Evolutionary conservation across 2,888 invertebrate species (phyloP).

Genomic region (Trissolcus brochymenae): DNA sequence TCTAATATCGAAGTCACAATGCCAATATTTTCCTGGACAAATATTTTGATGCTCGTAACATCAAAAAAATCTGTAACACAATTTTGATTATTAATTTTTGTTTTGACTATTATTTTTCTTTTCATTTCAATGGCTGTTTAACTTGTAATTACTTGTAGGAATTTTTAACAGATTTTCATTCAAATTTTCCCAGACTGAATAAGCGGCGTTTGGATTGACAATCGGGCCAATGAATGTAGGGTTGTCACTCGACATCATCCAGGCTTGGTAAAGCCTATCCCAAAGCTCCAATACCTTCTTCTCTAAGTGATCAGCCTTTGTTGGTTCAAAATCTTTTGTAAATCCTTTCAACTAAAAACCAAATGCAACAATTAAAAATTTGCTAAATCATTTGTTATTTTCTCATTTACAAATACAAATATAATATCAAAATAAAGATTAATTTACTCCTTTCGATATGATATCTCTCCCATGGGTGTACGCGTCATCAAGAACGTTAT

Average conservation of each 20-base stretch:
- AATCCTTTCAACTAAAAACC: slow-evolving; percentile 83
- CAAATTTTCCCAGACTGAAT: slow-evolving; percentile 80
- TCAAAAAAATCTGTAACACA: slow-evolving; percentile 35
- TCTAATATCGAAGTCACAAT: slow-evolving; percentile 91
- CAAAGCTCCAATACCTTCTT: slow-evolving; percentile 93
- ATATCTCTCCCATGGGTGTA: slow-evolving; percentile 95
- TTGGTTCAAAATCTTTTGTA: slow-evolving; percentile 87
- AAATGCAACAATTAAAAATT: background rate
- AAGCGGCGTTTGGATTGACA: slow-evolving; percentile 84
- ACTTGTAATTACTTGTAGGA: slow-evolving; percentile 79
- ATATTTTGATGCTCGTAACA: slow-evolving; percentile 82
- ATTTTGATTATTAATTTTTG: background rate
- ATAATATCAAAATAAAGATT: background rate
- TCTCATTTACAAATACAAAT: background rate
- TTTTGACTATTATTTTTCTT: background rate
- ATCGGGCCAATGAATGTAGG: slow-evolving; percentile 82
- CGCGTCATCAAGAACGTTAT: slow-evolving; percentile 93
- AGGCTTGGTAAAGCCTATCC: slow-evolving; percentile 95
- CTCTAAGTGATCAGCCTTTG: slow-evolving; percentile 89
- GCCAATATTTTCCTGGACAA: slow-evolving; percentile 93
- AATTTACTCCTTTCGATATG: slow-evolving; percentile 88
- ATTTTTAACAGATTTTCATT: slow-evolving; percentile 85
- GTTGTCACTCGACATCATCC: slow-evolving; percentile 85
- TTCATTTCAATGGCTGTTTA: background rate
- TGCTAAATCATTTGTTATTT: too few relatives aligned